Evolutionary conservation across 2,113 vertebrate species (phyloP).

Genomic region (Elephas maximus): DNA sequence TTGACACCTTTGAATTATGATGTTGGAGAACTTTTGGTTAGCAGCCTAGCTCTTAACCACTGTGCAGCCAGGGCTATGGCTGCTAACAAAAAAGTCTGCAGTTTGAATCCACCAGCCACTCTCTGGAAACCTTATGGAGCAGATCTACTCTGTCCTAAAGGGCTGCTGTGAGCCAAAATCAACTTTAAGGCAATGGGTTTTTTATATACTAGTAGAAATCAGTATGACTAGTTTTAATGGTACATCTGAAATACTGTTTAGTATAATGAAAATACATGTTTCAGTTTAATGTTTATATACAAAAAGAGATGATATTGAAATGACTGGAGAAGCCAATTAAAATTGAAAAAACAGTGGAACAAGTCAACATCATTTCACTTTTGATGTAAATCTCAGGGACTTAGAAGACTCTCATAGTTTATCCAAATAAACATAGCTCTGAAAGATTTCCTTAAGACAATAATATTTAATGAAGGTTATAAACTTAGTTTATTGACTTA

Average conservation of each 20-base stretch:
- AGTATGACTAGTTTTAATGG: not conserved
- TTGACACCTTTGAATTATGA: too few relatives aligned
- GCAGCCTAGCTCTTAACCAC: too few relatives aligned
- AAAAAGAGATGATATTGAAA: not conserved
- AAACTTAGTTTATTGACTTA: slow-evolving; percentile 9
- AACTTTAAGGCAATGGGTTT: too few relatives aligned
- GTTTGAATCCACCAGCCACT: too few relatives aligned
- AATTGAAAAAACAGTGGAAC: not conserved
- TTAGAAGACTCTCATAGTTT: not conserved
- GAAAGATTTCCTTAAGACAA: not conserved
- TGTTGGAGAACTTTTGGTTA: too few relatives aligned
- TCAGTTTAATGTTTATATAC: not conserved
- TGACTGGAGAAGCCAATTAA: not conserved
- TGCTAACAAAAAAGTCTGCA: too few relatives aligned
- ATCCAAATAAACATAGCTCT: not conserved
- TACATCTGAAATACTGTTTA: not conserved
- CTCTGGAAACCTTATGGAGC: too few relatives aligned
- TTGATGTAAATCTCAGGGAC: not conserved
- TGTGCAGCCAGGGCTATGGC: too few relatives aligned
- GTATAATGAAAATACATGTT: not conserved
- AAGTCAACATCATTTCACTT: not conserved
- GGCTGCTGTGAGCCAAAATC: too few relatives aligned
- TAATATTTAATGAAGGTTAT: slow-evolving; percentile 8
- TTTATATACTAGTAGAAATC: not conserved
- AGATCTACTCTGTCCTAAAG: too few relatives aligned